A percentile compares a stretch with the other conserved stretches of the same genome.
Evolutionary conservation across 2,888 invertebrate genomes (phyloP).

Genomic region (Plagodis dolabraria): DNA sequence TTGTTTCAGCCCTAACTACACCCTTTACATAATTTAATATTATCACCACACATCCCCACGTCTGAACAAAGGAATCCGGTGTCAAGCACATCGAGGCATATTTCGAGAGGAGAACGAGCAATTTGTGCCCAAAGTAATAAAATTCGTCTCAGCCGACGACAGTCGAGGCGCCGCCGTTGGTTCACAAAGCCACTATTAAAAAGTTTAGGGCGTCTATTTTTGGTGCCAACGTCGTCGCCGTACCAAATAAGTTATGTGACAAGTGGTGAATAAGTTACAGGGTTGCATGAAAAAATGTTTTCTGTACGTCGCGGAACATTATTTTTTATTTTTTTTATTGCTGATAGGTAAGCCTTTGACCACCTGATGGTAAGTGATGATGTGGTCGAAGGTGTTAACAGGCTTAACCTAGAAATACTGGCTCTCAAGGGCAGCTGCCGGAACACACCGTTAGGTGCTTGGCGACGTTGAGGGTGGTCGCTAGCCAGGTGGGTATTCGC

Average conservation of each 20-base stretch:
- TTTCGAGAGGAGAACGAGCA: conserved; percentile 69
- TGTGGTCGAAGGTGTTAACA: no score
- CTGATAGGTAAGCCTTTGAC: no score
- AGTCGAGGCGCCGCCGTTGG: conserved; percentile 70
- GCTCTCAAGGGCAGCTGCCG: no score
- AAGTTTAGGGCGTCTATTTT: conserved; percentile 79
- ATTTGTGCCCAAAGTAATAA: conserved; percentile 77
- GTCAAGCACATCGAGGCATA: conserved; percentile 41
- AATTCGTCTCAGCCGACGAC: conserved; percentile 65
- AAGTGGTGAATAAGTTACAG: conserved; percentile 61
- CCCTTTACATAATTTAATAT: conserved; percentile 24
- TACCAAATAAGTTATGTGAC: conserved; percentile 63
- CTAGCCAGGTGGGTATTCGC: no score
- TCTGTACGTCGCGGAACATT: conserved; percentile 1
- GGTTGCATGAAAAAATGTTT: conserved; percentile 44
- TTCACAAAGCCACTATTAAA: conserved; percentile 72
- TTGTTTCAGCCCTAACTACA: neutral
- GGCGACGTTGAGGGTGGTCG: no score
- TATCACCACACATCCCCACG: conserved; percentile 10
- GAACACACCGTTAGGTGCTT: no score
- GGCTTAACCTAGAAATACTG: no score
- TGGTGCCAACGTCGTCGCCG: conserved; percentile 57
- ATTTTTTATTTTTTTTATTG: no score
- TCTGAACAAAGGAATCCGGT: conserved; percentile 37
- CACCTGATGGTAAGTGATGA: no score